Evolutionary conservation across 2,797 vertebrate genomes (phyloP).

Genomic region (Moxostoma hubbsi): DNA sequence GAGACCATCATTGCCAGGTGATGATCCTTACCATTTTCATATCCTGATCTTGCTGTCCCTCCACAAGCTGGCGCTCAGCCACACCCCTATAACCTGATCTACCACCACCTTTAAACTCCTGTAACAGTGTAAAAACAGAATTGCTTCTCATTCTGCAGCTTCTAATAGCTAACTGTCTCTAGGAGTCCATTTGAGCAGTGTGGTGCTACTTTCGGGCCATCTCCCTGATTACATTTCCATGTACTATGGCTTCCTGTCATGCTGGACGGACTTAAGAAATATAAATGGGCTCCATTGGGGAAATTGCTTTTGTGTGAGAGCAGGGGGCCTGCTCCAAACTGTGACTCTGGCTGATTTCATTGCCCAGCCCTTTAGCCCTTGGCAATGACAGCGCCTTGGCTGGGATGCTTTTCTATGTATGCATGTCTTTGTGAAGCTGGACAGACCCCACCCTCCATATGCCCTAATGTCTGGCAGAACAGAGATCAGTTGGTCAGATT

Average conservation of each 20-base stretch:
- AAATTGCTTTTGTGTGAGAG: constrained; percentile 64
- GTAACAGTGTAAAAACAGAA: constrained; percentile 19
- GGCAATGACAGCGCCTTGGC: constrained; percentile 50
- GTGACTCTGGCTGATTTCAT: constrained; percentile 68
- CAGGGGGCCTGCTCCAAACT: constrained; percentile 53
- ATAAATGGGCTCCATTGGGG: constrained; percentile 65
- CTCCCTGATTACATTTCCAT: constrained; percentile 64
- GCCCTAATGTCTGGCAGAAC: constrained; percentile 55
- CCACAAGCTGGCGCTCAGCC: no score
- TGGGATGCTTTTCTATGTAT: constrained; percentile 22
- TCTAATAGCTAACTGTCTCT: constrained; percentile 41
- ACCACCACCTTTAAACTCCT: not conserved
- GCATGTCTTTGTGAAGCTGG: constrained; percentile 5
- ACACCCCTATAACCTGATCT: not conserved
- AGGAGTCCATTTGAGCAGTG: constrained; percentile 2
- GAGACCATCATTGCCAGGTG: no score
- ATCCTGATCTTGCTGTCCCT: no score
- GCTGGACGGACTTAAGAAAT: constrained; percentile 59
- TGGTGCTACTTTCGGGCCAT: constrained; percentile 51
- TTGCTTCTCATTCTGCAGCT: constrained; percentile 38
- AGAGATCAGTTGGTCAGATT: constrained; percentile 55
- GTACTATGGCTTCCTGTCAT: constrained; percentile 63
- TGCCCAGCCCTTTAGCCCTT: constrained; percentile 61
- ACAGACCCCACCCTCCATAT: constrained; percentile 47
- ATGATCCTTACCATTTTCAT: no score